Conservation (phyloP, 2,113 vertebrate species). For the Dinomys branickii region DNA sequence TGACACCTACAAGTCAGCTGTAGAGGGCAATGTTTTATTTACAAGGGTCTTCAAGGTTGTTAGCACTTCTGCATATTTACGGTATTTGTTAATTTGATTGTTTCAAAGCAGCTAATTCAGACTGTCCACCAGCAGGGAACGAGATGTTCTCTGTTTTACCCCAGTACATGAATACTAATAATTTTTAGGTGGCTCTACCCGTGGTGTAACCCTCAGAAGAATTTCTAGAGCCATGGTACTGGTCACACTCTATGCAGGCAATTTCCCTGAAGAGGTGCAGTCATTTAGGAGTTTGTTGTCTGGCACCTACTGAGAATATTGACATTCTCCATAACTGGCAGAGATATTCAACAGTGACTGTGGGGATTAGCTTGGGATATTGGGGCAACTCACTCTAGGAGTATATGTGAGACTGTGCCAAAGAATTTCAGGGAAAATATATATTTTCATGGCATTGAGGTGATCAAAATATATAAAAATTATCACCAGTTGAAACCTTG, state of each 20-base stretch:
- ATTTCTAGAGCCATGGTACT: no score
- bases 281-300: not conserved
- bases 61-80: not conserved
- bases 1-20: not conserved
- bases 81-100: not conserved
- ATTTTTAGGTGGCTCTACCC: not conserved
- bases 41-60: not conserved
- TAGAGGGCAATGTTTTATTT: not conserved
- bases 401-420: not conserved
- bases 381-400: not conserved
- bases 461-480: not conserved
- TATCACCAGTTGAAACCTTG: not conserved
- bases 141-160: not conserved
- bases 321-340: not conserved
- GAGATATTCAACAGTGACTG: not conserved
- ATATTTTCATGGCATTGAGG: not conserved
- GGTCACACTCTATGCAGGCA: not conserved
- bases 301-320: not conserved
- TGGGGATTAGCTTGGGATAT: not conserved
- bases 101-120: constrained; percentile 8
- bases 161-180: not conserved
- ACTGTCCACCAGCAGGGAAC: not conserved
- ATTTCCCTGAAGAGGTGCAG: not conserved
- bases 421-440: not conserved
- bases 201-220: not conserved